A percentile compares a stretch with the other conserved stretches of the same genome.
Conservation (phyloP, 2,113 vertebrate species). For the Pionites leucogaster region DNA sequence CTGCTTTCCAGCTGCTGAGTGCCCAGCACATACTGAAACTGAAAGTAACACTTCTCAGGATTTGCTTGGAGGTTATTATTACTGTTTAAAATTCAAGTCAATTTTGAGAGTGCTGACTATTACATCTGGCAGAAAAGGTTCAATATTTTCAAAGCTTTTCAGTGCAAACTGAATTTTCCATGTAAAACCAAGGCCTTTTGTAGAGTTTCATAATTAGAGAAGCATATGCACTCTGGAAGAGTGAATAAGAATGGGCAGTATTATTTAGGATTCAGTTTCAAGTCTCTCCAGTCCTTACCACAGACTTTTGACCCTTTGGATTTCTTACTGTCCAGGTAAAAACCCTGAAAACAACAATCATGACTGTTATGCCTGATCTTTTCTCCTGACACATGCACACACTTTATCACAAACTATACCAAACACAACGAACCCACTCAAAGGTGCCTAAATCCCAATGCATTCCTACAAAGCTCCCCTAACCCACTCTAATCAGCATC, state of each 20-base stretch:
- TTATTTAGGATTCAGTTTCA: background rate
- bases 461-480: background rate
- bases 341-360: background rate
- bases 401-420: background rate
- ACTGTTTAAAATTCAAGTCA: background rate
- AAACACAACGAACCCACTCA: background rate
- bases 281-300: background rate
- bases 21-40: too few species aligned
- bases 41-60: background rate
- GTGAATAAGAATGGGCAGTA: background rate
- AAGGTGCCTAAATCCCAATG: background rate
- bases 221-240: fast-evolving
- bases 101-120: background rate
- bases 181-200: background rate
- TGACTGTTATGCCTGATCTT: background rate
- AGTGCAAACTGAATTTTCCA: background rate
- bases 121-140: background rate
- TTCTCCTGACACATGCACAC: background rate
- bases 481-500: background rate
- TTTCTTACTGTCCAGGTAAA: background rate
- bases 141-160: background rate
- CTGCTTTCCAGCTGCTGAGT: background rate
- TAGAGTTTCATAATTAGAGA: background rate
- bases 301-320: background rate
- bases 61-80: background rate